Base-by-base conservation (phyloP, 2,113 vertebrate genomes). In the Tetrao urogallus region DNA sequence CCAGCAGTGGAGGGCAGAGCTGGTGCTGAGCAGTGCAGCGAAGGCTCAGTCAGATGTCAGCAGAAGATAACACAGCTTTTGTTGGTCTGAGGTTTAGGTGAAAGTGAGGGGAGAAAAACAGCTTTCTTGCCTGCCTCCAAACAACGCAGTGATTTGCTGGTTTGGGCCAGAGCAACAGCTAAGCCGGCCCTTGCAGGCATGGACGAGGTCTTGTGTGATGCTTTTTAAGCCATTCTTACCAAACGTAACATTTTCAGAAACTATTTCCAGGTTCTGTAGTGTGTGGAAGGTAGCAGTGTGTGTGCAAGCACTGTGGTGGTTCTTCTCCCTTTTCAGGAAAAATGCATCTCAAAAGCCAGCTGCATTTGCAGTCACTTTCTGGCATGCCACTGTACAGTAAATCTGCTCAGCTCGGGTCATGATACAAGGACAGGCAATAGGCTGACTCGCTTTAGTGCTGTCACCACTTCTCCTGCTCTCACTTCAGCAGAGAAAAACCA, bases 171-270 rank as follows among this genome's bases (percentile, higher is more conserved):
- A 38, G 56, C 1, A 4, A 8, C 50, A 65, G 61, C 45, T 63
- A 36, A 87, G 54, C 24, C 19, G 12, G 11, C 22, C 15, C 70
- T 71, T 38, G 19, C 4, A 43, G 43, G 20, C 4, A 3, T 12
- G 65, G 20, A 28, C 57, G 4, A 25, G 28, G 16, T 30, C 34
- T 50, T 3, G 3, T 0, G 0, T 11, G 81, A 6, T 38, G 74
- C 63, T 94, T 50, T 45, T 45, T n/a, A 40, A 80, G 14, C 42
- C 11, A 2, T 63, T 77, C 32, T 75, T 47, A 24, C 11, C 42
- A 58, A 34, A 48, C 19, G 54, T 54, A 14, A 45, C 32, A 1
- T 47, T 64, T 77, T 42, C 47, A 61, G 30, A 87, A 91, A 8
- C 19, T 40, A 2, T 57, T 66, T 30, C 25, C 4, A 9, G 50